Evolutionary conservation across 2,113 vertebrate genomes (phyloP).

Genomic region (Mus musculus): DNA sequence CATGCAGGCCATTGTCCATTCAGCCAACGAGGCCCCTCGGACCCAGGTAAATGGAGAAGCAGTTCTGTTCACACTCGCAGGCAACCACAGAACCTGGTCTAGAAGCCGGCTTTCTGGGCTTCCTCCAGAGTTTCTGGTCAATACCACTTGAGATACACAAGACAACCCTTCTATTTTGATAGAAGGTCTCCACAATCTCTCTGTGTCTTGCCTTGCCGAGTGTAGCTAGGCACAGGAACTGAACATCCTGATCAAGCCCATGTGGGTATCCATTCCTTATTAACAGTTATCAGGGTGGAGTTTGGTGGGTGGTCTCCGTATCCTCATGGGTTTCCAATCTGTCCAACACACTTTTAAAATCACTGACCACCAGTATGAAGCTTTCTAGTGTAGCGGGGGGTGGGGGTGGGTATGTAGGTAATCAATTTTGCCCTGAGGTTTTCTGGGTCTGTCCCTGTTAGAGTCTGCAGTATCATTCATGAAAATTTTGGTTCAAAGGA

Average conservation of each 20-base stretch:
- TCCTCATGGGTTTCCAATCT: neutral
- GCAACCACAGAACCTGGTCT: neutral
- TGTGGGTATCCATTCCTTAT: neutral
- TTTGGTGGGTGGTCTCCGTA: neutral
- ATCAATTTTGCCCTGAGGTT: neutral
- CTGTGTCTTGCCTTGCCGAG: neutral
- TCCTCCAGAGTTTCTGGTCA: neutral
- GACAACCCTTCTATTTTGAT: neutral
- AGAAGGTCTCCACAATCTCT: neutral
- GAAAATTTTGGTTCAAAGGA: neutral
- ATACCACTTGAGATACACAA: neutral
- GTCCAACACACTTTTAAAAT: neutral
- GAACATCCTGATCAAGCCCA: neutral
- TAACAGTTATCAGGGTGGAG: neutral
- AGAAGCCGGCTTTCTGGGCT: neutral
- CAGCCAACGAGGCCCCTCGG: neutral
- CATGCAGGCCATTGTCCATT: neutral
- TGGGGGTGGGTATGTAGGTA: neutral
- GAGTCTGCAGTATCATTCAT: neutral
- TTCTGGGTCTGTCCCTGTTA: neutral
- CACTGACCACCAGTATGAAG: neutral
- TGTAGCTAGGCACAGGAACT: neutral
- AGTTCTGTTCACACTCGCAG: neutral
- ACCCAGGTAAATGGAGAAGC: neutral
- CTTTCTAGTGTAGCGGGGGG: neutral